Base-by-base conservation (phyloP, 2,888 invertebrate genomes). In the Sylvicola cinctus region DNA sequence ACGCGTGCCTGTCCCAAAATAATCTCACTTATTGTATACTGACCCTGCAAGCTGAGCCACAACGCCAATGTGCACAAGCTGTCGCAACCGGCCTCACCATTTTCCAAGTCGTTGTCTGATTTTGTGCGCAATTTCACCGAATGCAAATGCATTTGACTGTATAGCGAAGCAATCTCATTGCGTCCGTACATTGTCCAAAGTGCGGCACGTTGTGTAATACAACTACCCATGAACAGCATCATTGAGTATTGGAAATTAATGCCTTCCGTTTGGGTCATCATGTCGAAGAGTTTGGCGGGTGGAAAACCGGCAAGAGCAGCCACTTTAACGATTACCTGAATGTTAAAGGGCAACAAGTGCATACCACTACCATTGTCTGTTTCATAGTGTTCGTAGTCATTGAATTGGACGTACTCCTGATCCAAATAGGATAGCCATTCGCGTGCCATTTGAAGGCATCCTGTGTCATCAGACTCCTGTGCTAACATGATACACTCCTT, bases 111-210 rank as follows among this genome's bases (percentile, higher is more conserved):
- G 7, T 13, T 36, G 11, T 34, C 36, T 8, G 17, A 20, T 15
- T 26, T 36, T 3, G 33, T 20, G 41, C 70, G 67, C 29, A 61
- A 61, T 27, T 55, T 52, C 3, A 52, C 54, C 14, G 81, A 63
- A 44, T 78, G 71, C 1, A 90, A 61, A 27, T 87, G 58, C 11
- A 85, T 55, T 52, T 88, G 87, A 33, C 80, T 73, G 52, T 73
- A 76, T 25, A 88, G 61, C 0, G 77, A 75, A 0, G 79, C 74
- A 69, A 87, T 75, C 53, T 84, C 80, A 2, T 76, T 73, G 54
- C 84, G 80, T 1, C 91, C 91, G 51, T 87, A 90, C 36, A 83
- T 68, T 11, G 75, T 68, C 90, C 90, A 90, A 8, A 91, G 61
- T 0, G 83, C 80, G 2, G 85, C 74, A 43, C 81, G 76, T 55